phyloP scores from a whole-genome alignment of 2,113 vertebrate species.

The Formicarius rufipectus region DNA sequence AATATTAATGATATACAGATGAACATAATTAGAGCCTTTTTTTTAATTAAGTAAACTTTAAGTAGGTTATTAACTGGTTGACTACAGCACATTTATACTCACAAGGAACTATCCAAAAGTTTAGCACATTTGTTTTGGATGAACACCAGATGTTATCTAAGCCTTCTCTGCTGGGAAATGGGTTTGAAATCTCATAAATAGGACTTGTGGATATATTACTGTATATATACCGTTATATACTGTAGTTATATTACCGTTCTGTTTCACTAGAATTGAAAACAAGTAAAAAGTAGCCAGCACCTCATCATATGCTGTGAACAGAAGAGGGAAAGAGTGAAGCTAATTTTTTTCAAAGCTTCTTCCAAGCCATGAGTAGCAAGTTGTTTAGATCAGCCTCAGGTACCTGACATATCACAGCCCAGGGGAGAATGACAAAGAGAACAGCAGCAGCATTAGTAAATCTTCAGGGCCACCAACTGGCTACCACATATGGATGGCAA shows the following conservation, averaged over 20 bases:
- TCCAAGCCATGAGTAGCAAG: neutral
- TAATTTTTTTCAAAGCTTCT: neutral
- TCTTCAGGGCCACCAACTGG: neutral
- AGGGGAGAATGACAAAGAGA: neutral
- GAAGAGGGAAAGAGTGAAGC: neutral
- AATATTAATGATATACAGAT: slow-evolving; percentile 29
- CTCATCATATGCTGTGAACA: neutral
- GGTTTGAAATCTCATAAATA: neutral
- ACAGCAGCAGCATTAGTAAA: neutral
- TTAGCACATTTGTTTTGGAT: neutral
- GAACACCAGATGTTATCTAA: neutral
- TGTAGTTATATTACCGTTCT: too few species aligned
- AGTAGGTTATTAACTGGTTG: neutral
- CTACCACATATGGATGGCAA: neutral
- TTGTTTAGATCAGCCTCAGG: neutral
- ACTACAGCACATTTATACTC: neutral
- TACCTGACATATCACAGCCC: neutral
- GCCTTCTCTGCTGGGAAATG: neutral
- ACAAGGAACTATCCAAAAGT: neutral
- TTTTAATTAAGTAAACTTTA: slow-evolving; percentile 28
- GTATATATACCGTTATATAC: too few species aligned
- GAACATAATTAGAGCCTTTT: slow-evolving; percentile 25
- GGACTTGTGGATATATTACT: too few species aligned
- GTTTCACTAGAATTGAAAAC: neutral
- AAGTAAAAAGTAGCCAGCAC: neutral